These are phyloP conservation scores for Sepiola atlantica DNA, from an alignment of 2,888 invertebrate species.

Conservation along the genomic window DNA sequence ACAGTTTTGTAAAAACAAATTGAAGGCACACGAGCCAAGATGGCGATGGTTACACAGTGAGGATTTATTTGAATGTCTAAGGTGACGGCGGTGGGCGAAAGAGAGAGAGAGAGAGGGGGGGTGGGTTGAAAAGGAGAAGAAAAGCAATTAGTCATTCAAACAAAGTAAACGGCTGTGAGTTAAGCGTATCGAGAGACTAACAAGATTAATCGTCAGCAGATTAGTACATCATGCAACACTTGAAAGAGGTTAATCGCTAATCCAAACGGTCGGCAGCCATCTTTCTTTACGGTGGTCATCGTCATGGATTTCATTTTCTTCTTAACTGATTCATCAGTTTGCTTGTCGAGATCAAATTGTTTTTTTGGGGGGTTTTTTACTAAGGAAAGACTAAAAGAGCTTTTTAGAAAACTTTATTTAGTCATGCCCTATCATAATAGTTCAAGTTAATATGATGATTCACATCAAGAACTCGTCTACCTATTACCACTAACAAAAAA, in stretches of 20 bases:
- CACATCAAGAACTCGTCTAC: no score
- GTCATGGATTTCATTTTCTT: not conserved
- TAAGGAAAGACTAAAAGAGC: no score
- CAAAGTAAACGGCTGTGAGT: not conserved
- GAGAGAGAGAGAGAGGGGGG: not conserved
- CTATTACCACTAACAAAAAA: no score
- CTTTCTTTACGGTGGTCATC: not conserved
- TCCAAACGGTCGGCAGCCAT: not conserved
- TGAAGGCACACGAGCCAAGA: not conserved
- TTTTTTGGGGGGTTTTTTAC: no score
- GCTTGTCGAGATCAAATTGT: not conserved
- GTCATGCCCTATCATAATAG: no score
- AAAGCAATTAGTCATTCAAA: constrained; percentile 32
- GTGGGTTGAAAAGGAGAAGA: not conserved
- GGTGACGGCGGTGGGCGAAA: not conserved
- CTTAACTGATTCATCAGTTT: not conserved
- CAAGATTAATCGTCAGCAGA: not conserved
- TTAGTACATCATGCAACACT: constrained; percentile 32
- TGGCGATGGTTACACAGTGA: no score
- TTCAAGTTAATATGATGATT: no score
- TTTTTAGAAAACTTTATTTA: no score
- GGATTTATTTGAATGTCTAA: not conserved
- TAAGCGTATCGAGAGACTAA: constrained; percentile 32
- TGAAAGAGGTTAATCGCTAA: constrained; percentile 32
- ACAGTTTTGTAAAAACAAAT: not conserved